phyloP scores from a whole-genome alignment of 1,140 invertebrate species.

The Conopomorpha cramerella region DNA sequence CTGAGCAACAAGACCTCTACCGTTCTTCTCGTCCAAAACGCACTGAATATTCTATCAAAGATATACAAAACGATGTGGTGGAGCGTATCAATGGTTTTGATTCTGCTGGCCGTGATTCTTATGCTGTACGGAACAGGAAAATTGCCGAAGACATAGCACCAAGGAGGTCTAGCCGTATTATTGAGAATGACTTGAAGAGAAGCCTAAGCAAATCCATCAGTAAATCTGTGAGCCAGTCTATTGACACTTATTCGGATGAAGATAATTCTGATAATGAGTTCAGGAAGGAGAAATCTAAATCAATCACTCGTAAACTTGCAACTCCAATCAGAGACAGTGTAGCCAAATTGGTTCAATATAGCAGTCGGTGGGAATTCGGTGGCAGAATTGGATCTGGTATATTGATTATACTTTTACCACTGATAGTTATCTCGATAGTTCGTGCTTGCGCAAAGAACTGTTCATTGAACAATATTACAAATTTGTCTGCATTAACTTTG shows the following conservation, averaged over 20 bases:
- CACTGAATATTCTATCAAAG: conserved; percentile 32
- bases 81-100: conserved; percentile 32
- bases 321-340: conserved; percentile 31
- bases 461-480: conserved; percentile 12
- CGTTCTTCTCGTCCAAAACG: conserved; percentile 27
- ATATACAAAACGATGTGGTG: conserved; percentile 15
- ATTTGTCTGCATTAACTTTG: conserved; percentile 15
- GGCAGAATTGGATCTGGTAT: conserved; percentile 22
- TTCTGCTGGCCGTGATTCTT: conserved; percentile 15
- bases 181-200: conserved; percentile 24
- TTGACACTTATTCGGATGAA: conserved; percentile 36
- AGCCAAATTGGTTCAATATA: conserved; percentile 12
- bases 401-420: conserved; percentile 28
- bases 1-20: conserved; percentile 20
- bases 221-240: conserved; percentile 34
- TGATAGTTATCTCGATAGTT: conserved; percentile 28
- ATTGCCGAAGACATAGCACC: conserved; percentile 20
- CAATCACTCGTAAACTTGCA: conserved; percentile 30
- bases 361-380: conserved; percentile 37
- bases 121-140: conserved; percentile 24
- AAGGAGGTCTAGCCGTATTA: conserved; percentile 29
- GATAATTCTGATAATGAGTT: conserved; percentile 26
- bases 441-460: conserved; percentile 26
- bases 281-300: conserved; percentile 21
- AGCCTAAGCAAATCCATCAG: conserved; percentile 37